Evolutionary conservation across 2,888 invertebrate genomes (phyloP), one percentile per base, ranked within the genome.

Genomic region (Cerastoderma edule): DNA sequence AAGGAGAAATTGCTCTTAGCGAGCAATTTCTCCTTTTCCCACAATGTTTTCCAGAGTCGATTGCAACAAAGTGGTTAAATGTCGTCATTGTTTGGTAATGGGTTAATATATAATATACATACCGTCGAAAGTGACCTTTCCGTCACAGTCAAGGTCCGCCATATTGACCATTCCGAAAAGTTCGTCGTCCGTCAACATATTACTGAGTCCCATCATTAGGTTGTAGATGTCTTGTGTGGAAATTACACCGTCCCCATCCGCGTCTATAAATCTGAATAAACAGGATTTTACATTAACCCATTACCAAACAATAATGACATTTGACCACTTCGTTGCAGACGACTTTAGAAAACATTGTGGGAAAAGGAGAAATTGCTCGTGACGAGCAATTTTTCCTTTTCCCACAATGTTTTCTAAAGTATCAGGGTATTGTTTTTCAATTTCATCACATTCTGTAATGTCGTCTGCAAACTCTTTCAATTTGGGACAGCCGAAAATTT

Each of bases 81-180:
- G n/a, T n/a, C n/a, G n/a, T n/a, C n/a, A n/a, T n/a, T n/a, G n/a
- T n/a, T n/a, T n/a, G n/a, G n/a, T n/a, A n/a, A n/a, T n/a, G n/a
- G n/a, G n/a, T n/a, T n/a, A n/a, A n/a, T n/a, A n/a, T n/a, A n/a
- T n/a, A n/a, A 2, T 50, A 39, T 0, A 54, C 54, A 8, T 54
- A 87, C 89, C 87, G 75, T 82, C 82, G 48, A 85, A 82, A 30
- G 83, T 85, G 28, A 88, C 81, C 67, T 82, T 84, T 0, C 88
- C 88, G 57, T 89, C 88, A 22, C 85, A 83, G 56, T 89, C 87
- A 4, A 73, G 24, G 71, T 89, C 89, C 0, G 84, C 88, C n/a
- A 83, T 74, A 22, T 74, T 77, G 10, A 88, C 46, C 67, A 89
- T 85, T 19, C 83, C 84, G 28, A 72, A 72, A 16, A 88, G 67